Conservation (phyloP, 2,888 invertebrate species). For the Elegia similella region DNA sequence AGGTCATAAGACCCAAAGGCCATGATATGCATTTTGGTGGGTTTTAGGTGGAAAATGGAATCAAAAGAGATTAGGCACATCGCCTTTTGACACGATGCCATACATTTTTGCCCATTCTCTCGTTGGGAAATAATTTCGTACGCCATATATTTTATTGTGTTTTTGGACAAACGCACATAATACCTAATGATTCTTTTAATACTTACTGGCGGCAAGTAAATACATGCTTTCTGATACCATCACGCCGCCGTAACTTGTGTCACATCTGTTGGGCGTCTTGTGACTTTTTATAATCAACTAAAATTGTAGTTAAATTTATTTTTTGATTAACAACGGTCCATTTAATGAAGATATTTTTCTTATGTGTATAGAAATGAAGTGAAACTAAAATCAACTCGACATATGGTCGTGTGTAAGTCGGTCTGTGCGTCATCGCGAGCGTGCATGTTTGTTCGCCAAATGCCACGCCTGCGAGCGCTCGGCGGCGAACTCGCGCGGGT, state of each 20-base stretch:
- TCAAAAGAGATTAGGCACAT: background rate
- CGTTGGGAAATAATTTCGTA: background rate
- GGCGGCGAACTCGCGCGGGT: slow-evolving; percentile 5
- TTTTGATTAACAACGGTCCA: too few relatives aligned
- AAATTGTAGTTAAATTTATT: too few relatives aligned
- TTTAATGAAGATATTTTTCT: too few relatives aligned
- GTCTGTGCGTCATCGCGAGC: slow-evolving; percentile 13
- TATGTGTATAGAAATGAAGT: background rate
- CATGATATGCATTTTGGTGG: background rate
- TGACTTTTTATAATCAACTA: too few relatives aligned
- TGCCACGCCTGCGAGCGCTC: slow-evolving; percentile 17
- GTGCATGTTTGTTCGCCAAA: slow-evolving; percentile 14
- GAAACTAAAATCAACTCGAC: background rate
- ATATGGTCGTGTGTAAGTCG: background rate
- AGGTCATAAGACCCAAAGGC: background rate
- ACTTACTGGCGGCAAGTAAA: too few relatives aligned
- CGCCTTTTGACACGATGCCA: background rate
- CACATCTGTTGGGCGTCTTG: too few relatives aligned
- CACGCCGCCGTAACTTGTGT: too few relatives aligned
- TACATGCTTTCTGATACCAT: too few relatives aligned
- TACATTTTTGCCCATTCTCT: background rate
- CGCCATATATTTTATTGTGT: too few relatives aligned
- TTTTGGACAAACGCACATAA: too few relatives aligned
- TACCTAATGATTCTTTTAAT: too few relatives aligned
- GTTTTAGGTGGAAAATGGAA: background rate